Base-by-base conservation (phyloP, 2,888 invertebrate species). In the Ophion ventricosus region DNA sequence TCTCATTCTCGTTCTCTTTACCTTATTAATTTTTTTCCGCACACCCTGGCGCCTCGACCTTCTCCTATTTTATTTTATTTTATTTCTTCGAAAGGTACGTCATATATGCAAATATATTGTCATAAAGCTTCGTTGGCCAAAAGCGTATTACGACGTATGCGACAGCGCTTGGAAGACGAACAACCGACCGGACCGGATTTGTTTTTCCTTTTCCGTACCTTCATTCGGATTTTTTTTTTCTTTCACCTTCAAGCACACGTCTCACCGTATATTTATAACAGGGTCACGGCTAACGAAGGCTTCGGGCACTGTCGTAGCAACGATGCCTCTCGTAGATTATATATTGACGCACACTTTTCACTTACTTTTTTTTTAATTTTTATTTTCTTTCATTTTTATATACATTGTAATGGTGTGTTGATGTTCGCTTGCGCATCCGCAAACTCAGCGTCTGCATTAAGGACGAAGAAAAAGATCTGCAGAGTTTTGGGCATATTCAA, bases 261-360 rank as follows among this genome's bases (percentile, higher is more conserved):
- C 67, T 69, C 67, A 20, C 49, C 57, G 57, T 40, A 59, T 59
- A 72, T 59, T 72, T 57, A 59, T 40, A 72, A 72, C 29, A 72
- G 59, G 59, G 23, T 59, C 29, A 72, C 40, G 57, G 40, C 72
- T 72, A 72, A 72, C 72, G 72, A 72, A 72, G 57, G 59, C 72
- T 40, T 35, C 35, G 40, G 57, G 59, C 72, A 20, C 57, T 11
- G 35, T 40, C 59, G 14, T 35, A 20, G n/a, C 43, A 14, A 14
- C 20, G 43, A 23, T 66, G 20, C 40, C 23, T 23, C 66, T 23
- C 66, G n/a, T 8, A 43, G 20, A 20, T 40, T 43, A 66, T 23
- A 35, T 17, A 35, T 14, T 14, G 25, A 17, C 35, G 35, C 35
- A 35, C 8, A 35, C 35, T 35, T 35, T 35, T 1, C 8, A 7